Evolutionary conservation across 2,113 vertebrate species (phyloP), one percentile per base, ranked within the genome.

Genomic region (Coptodon rendalli): DNA sequence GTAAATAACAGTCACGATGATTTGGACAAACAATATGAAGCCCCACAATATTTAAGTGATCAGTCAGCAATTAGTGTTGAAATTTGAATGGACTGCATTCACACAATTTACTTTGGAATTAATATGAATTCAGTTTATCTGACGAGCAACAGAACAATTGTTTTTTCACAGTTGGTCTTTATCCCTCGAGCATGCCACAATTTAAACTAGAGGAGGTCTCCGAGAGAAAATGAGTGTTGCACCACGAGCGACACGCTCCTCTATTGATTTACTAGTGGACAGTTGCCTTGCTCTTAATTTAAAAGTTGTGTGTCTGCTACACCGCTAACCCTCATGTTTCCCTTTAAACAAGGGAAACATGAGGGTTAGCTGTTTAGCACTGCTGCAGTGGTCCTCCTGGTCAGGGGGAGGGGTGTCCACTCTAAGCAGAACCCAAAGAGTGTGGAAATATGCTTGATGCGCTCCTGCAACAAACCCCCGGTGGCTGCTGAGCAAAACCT

Each of bases 121-220:
- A 43, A 17, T 50, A 76, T 34, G 17, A 78, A 78, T 34, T 34
- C 17, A 2, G 6, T 50, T 50, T 48, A 24, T 31, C 31, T 31
- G 10, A 52, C 5, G 3, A 52, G 24, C 27, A 8, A 52, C 6
- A 31, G 14, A 16, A 48, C 71, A 76, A 76, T 31, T 0, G 2
- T 48, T 76, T 76, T 19, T 40, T 27, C 5, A 80, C 11, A 4
- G n/a, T 11, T 54, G n/a, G 52, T 56, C 78, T 54, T 54, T 14
- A 54, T 56, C 52, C 34, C n/a, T 56, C 34, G 0, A 80, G 9
- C 22, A 11, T 6, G 31, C 79, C 53, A 59, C 48, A 45, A 88
- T 56, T 87, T 91, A 84, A 88, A 87, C 86, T 80, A 76, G 27
- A 88, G 83, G 66, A 71, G 16, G 50, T 82, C 85, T 80, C 36